Evolutionary conservation across 1,140 invertebrate species (phyloP).

Genomic region (Drosophila lacteicornis): DNA sequence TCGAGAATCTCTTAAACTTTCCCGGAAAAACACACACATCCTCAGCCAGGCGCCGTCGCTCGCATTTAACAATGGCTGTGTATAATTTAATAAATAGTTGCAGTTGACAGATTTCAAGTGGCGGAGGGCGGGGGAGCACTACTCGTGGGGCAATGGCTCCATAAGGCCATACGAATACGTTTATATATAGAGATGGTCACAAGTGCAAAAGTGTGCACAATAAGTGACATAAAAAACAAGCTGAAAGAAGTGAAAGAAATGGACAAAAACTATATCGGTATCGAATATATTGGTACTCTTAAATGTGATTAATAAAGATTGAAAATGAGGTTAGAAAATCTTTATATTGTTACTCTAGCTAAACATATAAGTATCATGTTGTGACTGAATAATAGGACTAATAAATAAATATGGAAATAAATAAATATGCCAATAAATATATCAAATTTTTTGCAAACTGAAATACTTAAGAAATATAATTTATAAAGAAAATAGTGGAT

Average conservation of each 20-base stretch:
- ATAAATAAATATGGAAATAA: not conserved
- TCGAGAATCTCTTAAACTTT: slow-evolving; percentile 51
- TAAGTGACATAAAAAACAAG: slow-evolving; percentile 73
- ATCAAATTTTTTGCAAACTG: too few relatives aligned
- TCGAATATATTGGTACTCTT: slow-evolving; percentile 15
- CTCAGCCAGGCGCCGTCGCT: slow-evolving; percentile 46
- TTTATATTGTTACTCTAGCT: not conserved
- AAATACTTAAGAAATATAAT: too few relatives aligned
- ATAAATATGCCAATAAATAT: not conserved
- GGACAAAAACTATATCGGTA: not conserved
- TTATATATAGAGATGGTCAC: slow-evolving; percentile 52
- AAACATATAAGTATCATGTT: too few relatives aligned
- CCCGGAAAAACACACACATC: slow-evolving; percentile 7
- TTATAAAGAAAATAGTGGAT: too few relatives aligned
- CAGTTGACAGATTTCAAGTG: slow-evolving; percentile 83
- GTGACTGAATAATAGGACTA: not conserved
- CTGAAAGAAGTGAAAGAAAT: slow-evolving; percentile 25
- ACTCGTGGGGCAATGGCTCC: slow-evolving; percentile 49
- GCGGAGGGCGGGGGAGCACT: slow-evolving; percentile 36
- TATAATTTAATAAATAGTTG: slow-evolving; percentile 84
- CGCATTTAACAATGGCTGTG: slow-evolving; percentile 74
- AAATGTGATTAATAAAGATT: not conserved
- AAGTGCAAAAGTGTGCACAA: slow-evolving; percentile 75
- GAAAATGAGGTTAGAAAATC: not conserved
- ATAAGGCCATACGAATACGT: slow-evolving; percentile 36